Evolutionary conservation across 2,113 vertebrate species (phyloP).

Genomic region (Ceyx margarethae): DNA sequence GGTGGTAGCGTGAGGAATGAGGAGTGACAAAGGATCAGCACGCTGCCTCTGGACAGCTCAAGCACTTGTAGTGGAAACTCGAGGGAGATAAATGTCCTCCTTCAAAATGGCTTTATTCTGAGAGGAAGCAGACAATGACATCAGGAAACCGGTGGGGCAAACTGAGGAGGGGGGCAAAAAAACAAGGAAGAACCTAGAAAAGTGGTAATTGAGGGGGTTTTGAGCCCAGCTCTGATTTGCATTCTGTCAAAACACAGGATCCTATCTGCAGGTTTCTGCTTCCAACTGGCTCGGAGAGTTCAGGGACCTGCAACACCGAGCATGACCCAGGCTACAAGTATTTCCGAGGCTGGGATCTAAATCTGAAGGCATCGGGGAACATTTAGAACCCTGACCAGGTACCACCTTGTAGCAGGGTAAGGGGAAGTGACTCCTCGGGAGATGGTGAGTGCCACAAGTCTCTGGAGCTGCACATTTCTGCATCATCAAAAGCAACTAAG

Average conservation of each 20-base stretch:
- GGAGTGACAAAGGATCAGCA: background rate
- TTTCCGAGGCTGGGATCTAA: constrained; percentile 36
- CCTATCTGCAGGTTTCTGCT: background rate
- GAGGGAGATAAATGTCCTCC: background rate
- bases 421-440: constrained; percentile 35
- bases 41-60: background rate
- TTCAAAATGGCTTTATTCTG: background rate
- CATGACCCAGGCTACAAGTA: constrained; percentile 20
- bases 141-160: background rate
- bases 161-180: background rate
- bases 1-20: background rate
- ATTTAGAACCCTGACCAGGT: constrained; percentile 30
- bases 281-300: background rate
- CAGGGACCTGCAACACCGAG: background rate
- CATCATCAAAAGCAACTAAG: background rate
- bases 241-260: background rate
- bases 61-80: background rate
- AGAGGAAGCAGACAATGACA: background rate
- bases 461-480: background rate
- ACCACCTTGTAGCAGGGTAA: constrained; percentile 42
- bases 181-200: background rate
- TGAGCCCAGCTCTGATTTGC: background rate
- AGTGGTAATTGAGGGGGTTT: background rate
- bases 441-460: background rate
- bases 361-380: constrained; percentile 6